Evolutionary conservation across 2,113 vertebrate genomes (phyloP), one percentile per base, ranked within the genome.

Genomic region (Pterocles orientalis): DNA sequence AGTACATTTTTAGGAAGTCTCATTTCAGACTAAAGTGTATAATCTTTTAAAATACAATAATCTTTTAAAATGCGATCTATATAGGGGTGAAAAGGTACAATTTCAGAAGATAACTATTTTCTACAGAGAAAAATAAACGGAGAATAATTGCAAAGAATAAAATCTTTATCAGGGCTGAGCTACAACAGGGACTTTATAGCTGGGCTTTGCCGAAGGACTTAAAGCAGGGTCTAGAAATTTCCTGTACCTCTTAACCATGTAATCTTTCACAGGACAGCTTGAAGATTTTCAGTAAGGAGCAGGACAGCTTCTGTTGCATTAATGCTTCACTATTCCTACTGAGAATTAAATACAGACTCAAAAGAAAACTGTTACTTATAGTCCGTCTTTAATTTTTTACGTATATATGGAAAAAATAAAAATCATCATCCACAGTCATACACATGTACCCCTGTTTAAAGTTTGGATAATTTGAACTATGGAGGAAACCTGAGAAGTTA

Each of bases 381-480:
- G 26, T 26, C 17, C 36, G n/a, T 25, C 26, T 34, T 48, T 79
- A n/a, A 15, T 26, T 90, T 78, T 69, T 80, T n/a, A 45, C 60
- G 39, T 79, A 26, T 54, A 24, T 51, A 45, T 25, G 7, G 36
- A 18, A 90, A 82, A 79, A 75, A 31, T 45, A n/a, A 73, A 83
- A 50, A 29, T 28, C 3, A 11, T 53, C 65, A 34, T n/a, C 54
- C 41, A 11, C 25, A 24, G 45, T 60, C n/a, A 57, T 50, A 45
- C 33, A 29, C 3, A 5, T 36, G 7, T 61, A 4, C 17, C 3
- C 16, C 8, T 0, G 1, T 64, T 72, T 2, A 19, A 68, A 64
- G n/a, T 36, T 50, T 53, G 39, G n/a, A 15, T 64, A 53, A 58
- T 56, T 28, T 62, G 31, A 72, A 48, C 24, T 88, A 4, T 31